Evolutionary conservation across 2,888 invertebrate species (phyloP), one percentile per base, ranked within the genome.

Genomic region (Esperia sulphurella): DNA sequence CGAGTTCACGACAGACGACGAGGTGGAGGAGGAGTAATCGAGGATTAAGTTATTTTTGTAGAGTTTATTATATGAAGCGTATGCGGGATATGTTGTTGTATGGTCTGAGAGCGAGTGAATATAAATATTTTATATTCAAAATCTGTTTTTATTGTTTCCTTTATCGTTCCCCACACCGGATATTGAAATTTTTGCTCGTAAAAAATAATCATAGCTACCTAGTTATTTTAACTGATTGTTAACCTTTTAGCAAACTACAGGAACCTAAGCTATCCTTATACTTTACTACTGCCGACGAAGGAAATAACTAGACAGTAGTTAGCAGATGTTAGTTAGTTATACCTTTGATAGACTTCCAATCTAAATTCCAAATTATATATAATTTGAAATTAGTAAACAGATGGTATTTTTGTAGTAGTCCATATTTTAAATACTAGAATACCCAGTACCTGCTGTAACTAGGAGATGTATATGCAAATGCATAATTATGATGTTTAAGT

Each of bases 1-100:
- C 75, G 92, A 92, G 72, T 92, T 91, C 64, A 92, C 92, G 64
- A 92, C 92, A 78, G 92, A 92, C 72, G 91, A 92, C 75, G 92
- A 92, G 60, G 92, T 91, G 41, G 92, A 91, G 60, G 92, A 92
- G 59, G 91, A 91, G 61, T 83, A 81, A 48, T 61, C 54, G 64
- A 70, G 65, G 61, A 73, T 70, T 85, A 84, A 84, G 72, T 87
- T 88, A 89, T 88, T 87, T 87, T 88, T 89, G 83, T 86, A 88
- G 82, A 85, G 81, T 84, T 83, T 88, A 86, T 86, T 77, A 75
- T 73, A 75, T 68, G 70, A 61, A 65, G 65, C 59, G 75, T 73
- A 75, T 68, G 70, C 61, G 65, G 65, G 59, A 71, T 73, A 61
- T 69, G 64, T 74, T 75, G 71, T 72, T 79, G 81, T 79, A 68